Conservation (phyloP, 2,113 vertebrate genomes). For the Nothocercus julius region DNA sequence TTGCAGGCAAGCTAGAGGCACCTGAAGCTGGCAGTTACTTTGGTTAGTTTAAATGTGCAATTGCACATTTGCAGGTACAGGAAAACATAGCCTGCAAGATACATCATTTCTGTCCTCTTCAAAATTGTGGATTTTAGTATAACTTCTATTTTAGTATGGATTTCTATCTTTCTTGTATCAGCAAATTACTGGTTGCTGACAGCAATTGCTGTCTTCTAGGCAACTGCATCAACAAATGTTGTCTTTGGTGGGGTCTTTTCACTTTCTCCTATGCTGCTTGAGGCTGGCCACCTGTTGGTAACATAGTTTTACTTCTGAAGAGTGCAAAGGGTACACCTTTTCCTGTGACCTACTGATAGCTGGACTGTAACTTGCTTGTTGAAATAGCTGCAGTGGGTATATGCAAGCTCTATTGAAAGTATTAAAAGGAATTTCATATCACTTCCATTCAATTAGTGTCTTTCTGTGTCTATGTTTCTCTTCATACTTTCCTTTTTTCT, state of each 20-base stretch:
- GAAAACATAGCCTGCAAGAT: background rate
- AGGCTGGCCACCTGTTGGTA: background rate
- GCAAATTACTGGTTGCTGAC: background rate
- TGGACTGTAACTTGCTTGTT: background rate
- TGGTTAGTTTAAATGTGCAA: background rate
- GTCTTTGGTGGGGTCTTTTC: background rate
- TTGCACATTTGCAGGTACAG: background rate
- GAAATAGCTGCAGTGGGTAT: background rate
- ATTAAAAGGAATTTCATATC: background rate
- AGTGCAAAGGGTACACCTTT: background rate
- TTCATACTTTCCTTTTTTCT: background rate
- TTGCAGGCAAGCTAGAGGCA: background rate
- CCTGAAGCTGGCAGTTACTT: background rate
- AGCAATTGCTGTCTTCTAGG: background rate
- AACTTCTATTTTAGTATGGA: fast-evolving
- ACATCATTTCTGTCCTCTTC: fast-evolving
- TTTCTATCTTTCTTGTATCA: background rate
- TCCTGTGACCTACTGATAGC: background rate
- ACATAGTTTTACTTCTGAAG: background rate
- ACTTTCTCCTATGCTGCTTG: background rate
- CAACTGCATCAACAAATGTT: background rate
- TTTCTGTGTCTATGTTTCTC: background rate
- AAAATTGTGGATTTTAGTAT: fast-evolving
- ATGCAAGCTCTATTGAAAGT: background rate
- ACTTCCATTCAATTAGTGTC: background rate